Evolutionary conservation across 2,888 invertebrate species (phyloP).

Genomic region (Ophioninae sp.): DNA sequence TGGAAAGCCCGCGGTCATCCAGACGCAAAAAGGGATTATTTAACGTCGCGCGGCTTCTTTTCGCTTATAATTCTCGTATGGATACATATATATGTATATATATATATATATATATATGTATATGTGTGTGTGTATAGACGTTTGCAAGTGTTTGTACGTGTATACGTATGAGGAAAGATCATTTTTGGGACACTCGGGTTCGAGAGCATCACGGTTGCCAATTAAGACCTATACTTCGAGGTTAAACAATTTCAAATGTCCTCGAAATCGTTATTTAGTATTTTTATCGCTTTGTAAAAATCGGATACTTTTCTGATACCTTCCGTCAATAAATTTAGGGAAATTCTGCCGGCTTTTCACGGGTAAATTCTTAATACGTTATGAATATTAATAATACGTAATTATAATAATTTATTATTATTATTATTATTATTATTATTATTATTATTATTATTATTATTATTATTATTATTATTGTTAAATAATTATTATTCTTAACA

Average conservation of each 20-base stretch:
- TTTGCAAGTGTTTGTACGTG: neutral
- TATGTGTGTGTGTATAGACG: neutral
- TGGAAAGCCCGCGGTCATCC: conserved; percentile 61
- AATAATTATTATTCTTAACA: too few relatives aligned
- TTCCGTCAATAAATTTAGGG: too few relatives aligned
- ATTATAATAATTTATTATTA: too few relatives aligned
- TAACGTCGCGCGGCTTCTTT: conserved; percentile 58
- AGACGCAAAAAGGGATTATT: conserved; percentile 63
- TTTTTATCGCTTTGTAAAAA: neutral
- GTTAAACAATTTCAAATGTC: neutral
- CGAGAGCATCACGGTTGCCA: neutral
- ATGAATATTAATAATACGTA: too few relatives aligned
- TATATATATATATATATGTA: neutral
- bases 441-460: too few relatives aligned
- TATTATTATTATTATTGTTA: too few relatives aligned
- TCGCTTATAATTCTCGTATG: conserved; percentile 36
- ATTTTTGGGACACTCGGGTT: neutral
- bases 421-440: too few relatives aligned
- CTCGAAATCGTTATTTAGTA: neutral
- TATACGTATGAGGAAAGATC: neutral
- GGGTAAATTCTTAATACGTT: too few relatives aligned
- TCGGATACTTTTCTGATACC: too few relatives aligned
- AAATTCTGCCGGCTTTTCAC: too few relatives aligned
- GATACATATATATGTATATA: neutral
- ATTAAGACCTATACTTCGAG: neutral